phyloP scores from a whole-genome alignment of 2,113 vertebrate species.

The Pseudolaguvia tuberculata region DNA sequence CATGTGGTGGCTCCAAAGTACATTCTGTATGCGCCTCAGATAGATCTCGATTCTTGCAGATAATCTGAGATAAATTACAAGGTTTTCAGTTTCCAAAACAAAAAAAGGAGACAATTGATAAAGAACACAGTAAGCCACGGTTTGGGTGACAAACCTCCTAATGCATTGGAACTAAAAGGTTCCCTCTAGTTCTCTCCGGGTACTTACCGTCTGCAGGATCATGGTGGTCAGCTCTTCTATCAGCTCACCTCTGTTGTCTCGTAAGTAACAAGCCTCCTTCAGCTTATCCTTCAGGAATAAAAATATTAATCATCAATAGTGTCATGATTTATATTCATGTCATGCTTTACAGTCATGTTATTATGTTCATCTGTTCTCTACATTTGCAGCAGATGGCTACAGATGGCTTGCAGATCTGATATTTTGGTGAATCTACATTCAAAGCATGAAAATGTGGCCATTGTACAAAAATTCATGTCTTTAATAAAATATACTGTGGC shows the following conservation, averaged over 20 bases:
- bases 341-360: not conserved
- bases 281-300: constrained; percentile 76
- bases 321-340: not conserved
- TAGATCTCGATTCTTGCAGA: constrained; percentile 75
- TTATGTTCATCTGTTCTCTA: not conserved
- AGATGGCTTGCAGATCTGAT: not conserved
- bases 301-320: not conserved
- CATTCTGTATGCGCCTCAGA: constrained; percentile 65
- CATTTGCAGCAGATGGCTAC: not conserved
- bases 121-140: not conserved
- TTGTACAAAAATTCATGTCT: not conserved
- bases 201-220: constrained; percentile 85
- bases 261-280: constrained; percentile 84
- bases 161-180: not conserved
- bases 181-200: not conserved
- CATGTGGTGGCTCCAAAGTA: constrained; percentile 61
- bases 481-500: no score
- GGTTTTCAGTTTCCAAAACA: not conserved
- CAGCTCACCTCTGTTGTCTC: constrained; percentile 84
- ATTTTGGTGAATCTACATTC: not conserved
- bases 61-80: constrained; percentile 68
- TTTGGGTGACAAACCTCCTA: not conserved
- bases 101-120: not conserved
- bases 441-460: not conserved
- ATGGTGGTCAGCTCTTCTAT: constrained; percentile 86